A percentile compares a stretch with the other conserved stretches of the same genome.
Conservation (phyloP, 2,888 invertebrate genomes). For the Hemicrepidius hirtus region DNA sequence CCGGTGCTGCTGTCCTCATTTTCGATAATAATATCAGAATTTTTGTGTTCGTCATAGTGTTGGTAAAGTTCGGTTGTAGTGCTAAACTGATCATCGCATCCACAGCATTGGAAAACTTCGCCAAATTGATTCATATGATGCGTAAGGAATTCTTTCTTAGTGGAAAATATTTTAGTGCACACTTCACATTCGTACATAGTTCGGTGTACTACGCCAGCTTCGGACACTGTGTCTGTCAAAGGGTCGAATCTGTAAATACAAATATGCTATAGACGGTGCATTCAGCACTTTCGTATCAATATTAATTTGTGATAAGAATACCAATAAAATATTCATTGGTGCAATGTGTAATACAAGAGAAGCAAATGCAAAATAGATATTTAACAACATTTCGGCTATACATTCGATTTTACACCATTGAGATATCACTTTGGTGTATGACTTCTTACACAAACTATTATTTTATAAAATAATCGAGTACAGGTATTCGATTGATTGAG, state of each 20-base stretch:
- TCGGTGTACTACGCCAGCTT: constrained; percentile 22
- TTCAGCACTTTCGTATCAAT: too few species aligned
- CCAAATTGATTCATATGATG: constrained; percentile 66
- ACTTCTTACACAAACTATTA: too few species aligned
- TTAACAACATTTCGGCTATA: too few species aligned
- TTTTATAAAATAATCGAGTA: too few species aligned
- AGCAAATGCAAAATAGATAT: too few species aligned
- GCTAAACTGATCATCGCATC: constrained; percentile 64
- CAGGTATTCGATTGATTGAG: too few species aligned
- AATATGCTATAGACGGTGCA: constrained; percentile 29
- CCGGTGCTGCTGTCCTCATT: constrained; percentile 31
- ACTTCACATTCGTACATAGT: constrained; percentile 67
- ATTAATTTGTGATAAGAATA: too few species aligned
- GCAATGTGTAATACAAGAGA: too few species aligned
- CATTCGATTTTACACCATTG: too few species aligned
- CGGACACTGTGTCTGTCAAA: constrained; percentile 45
- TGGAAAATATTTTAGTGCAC: constrained; percentile 65
- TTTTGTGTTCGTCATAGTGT: constrained; percentile 67
- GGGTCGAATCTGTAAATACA: constrained; percentile 60
- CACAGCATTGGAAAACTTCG: constrained; percentile 66
- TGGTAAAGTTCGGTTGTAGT: constrained; percentile 65
- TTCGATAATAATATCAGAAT: constrained; percentile 41
- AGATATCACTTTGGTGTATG: too few species aligned
- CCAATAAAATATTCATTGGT: too few species aligned
- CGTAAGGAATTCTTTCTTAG: constrained; percentile 64